These are phyloP conservation scores for Himalopsyche phryganea DNA, from an alignment of 1,140 invertebrate species.

Conservation along the genomic window DNA sequence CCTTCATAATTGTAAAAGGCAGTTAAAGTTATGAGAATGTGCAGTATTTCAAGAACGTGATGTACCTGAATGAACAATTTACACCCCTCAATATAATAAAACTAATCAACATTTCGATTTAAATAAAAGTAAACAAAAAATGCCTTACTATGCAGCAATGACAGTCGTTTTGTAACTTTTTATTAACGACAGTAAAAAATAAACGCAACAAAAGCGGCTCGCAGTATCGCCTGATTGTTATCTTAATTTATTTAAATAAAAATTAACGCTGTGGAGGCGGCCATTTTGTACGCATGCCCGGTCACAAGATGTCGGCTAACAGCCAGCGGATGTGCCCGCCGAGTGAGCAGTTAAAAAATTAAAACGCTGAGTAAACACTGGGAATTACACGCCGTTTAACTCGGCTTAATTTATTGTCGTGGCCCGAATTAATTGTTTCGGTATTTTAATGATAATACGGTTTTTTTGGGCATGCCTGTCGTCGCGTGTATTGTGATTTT, in stretches of 20 bases:
- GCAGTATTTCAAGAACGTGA: too few species aligned
- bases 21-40: too few species aligned
- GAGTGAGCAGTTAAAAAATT: slow-evolving; percentile 19
- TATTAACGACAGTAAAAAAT: slow-evolving; percentile 16
- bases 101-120: background rate
- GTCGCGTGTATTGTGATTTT: background rate
- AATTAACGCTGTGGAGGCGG: slow-evolving; percentile 28
- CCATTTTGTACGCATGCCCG: slow-evolving; percentile 12
- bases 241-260: slow-evolving; percentile 32
- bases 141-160: background rate
- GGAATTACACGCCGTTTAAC: slow-evolving; percentile 34
- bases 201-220: slow-evolving; percentile 13
- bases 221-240: slow-evolving; percentile 12
- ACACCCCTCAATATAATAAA: background rate
- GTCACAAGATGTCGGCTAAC: slow-evolving; percentile 11
- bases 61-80: too few species aligned
- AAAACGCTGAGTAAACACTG: slow-evolving; percentile 22
- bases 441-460: slow-evolving; percentile 12
- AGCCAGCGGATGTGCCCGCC: slow-evolving; percentile 18
- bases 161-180: slow-evolving; percentile 20
- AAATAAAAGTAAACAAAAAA: too few species aligned
- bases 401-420: slow-evolving; percentile 26
- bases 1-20: too few species aligned
- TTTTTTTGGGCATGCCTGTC: slow-evolving; percentile 3
- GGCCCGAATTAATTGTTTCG: slow-evolving; percentile 26